Base-by-base conservation (phyloP, 2,797 vertebrate species). In the Hemibagrus guttatus region DNA sequence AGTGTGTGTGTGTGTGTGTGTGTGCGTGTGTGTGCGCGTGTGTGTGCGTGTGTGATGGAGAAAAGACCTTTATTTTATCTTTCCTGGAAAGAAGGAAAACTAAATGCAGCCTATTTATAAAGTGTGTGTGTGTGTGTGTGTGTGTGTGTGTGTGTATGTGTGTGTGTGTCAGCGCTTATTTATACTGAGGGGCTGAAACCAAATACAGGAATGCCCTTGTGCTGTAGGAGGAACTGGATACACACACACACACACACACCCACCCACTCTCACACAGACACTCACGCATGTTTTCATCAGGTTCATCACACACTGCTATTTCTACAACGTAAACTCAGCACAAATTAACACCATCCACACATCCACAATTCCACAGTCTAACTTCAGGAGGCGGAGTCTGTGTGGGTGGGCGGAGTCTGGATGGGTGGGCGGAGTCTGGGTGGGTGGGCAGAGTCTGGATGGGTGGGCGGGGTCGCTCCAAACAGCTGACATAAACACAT, bases 171-270 rank as follows among this genome's bases (percentile, higher is more conserved):
- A 83, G 83, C 75, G 86, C 86, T 81, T 90, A 89, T 91, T 91
- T 89, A 89, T 89, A 89, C 84, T 59, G 68, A 49, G 64, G 81
- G 4, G 4, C 42, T 78, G 88, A 81, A 90, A 90, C 87, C 61
- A 84, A 91, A 90, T 85, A 87, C 88, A 86, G 71, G 88, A 86
- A 87, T 85, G 78, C 76, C 87, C 89, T 91, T 88, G 78, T 86
- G 81, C 81, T 72, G 84, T 87, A 78, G 78, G 81, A 86, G 63
- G 68, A 52, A 58, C 58, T 80, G 78, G 71, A 83, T 28, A 64
- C 19, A 84, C 80, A 66, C n/a, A 85, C 39, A 83, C 69, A 54
- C 63, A 74, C 49, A 81, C n/a, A 75, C 23, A 76, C 69, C 64
- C 78, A 83, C 84, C 72, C 54, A 64, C 59, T 23, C 59, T 14